A percentile compares a stretch with the other conserved stretches of the same genome.
Evolutionary conservation across 2,113 vertebrate genomes (phyloP).

Genomic region (Tautogolabrus adspersus): DNA sequence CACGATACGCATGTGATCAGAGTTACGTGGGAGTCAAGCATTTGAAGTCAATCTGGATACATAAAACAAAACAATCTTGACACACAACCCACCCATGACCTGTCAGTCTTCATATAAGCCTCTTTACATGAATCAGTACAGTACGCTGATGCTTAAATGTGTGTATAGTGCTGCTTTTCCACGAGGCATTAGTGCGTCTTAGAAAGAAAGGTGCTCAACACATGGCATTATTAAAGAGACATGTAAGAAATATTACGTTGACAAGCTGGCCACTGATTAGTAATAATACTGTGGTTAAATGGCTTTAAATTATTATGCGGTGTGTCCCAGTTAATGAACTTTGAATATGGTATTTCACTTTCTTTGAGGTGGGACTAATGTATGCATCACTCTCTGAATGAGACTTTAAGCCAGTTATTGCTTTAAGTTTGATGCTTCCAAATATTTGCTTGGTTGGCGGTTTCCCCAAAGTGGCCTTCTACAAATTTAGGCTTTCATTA

Average conservation of each 20-base stretch:
- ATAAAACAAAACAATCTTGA: slow-evolving; percentile 47
- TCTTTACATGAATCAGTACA: slow-evolving; percentile 48
- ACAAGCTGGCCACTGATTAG: not conserved
- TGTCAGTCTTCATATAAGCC: slow-evolving; percentile 34
- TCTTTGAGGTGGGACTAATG: too few relatives aligned
- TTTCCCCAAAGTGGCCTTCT: too few relatives aligned
- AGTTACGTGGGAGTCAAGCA: slow-evolving; percentile 54
- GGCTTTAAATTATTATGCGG: not conserved
- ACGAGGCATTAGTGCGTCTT: not conserved
- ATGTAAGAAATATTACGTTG: not conserved
- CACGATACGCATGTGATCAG: slow-evolving; percentile 43
- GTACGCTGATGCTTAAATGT: not conserved
- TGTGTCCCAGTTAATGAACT: too few relatives aligned
- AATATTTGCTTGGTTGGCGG: too few relatives aligned
- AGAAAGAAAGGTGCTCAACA: not conserved
- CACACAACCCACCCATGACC: slow-evolving; percentile 18
- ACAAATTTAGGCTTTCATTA: too few relatives aligned
- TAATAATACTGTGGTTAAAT: not conserved
- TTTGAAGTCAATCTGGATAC: slow-evolving; percentile 54
- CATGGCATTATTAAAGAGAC: slow-evolving; percentile 1
- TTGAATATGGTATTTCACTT: too few relatives aligned
- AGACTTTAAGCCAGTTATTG: too few relatives aligned
- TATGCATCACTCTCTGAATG: too few relatives aligned
- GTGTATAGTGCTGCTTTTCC: not conserved
- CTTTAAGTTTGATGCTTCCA: too few relatives aligned